Base-by-base conservation (phyloP, 1,140 invertebrate species). In the Tetramorium alpestre region DNA sequence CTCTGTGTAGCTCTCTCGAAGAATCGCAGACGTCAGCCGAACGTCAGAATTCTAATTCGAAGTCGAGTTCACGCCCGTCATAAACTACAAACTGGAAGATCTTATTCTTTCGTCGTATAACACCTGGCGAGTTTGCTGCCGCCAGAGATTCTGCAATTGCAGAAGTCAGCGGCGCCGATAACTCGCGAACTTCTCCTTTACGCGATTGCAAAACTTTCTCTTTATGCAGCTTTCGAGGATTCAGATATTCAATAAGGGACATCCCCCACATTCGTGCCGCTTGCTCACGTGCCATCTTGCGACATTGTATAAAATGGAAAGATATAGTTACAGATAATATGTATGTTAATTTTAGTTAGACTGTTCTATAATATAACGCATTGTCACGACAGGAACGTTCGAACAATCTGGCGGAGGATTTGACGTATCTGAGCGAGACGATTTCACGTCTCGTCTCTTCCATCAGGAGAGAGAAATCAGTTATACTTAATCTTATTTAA, bases 401-500 rank as follows among this genome's bases (percentile, higher is more conserved):
- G 0, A 10, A 10, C 4, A 2, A 0, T 56, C 38, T 41, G 6
- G 18, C 13, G n/a, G n/a, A 0, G 54, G 16, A 58, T 58, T 58
- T 22, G 5, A 75, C 18, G 8, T 69, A 38, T 56, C 18, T 22
- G 25, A 18, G 4, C 18, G 4, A 16, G 6, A 70, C 18, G 11
- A 33, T 70, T 13, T 28, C 47, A 18, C 25, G 6, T 70, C 44
- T 7, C 10, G 6, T 70, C 13, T 51, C 33, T 13, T 3, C 3
- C 11, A 22, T 0, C 1, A 5, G 0, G 5, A 8, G 4, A 33
- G 8, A 54, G 4, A 72, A 72, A 54, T 54, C 44, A 16, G 10
- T 56, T 85, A 47, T 64, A 13, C 41, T 72, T 87, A 87, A 85
- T 87, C 62, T 85, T 72, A 44, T 54, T 44, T 73, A 73, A 87